A percentile compares a stretch with the other conserved stretches of the same genome.
Evolutionary conservation across 2,888 invertebrate genomes (phyloP).

Genomic region (Polietes domitor): DNA sequence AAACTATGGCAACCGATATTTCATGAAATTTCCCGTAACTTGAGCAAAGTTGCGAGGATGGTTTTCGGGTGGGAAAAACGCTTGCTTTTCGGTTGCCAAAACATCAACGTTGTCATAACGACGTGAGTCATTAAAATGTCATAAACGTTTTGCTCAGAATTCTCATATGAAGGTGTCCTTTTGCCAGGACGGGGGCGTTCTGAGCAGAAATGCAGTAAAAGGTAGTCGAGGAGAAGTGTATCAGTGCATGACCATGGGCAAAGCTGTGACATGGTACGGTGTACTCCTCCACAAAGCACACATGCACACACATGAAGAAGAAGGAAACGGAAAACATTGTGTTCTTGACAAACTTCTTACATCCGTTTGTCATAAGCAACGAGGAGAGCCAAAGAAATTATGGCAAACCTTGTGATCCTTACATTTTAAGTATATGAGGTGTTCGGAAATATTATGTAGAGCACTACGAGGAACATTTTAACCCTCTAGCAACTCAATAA

Average conservation of each 20-base stretch:
- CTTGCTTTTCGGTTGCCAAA: neutral
- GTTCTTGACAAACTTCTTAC: constrained; percentile 9
- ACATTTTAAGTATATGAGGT: no score
- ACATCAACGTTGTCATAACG: constrained; percentile 51
- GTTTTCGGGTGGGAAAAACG: neutral
- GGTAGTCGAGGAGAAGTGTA: neutral
- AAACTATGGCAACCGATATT: neutral
- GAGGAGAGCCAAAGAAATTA: neutral
- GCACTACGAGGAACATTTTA: no score
- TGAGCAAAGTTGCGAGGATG: neutral
- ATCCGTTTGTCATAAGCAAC: neutral
- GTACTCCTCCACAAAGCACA: neutral
- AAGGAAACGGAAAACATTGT: constrained; percentile 13
- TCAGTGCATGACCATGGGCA: neutral
- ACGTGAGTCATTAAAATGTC: constrained; percentile 68
- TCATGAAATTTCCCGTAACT: neutral
- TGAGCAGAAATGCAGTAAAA: neutral
- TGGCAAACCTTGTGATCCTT: no score
- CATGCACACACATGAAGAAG: neutral
- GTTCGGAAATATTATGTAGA: no score
- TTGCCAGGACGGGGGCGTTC: neutral
- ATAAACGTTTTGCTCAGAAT: constrained; percentile 57
- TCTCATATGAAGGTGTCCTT: neutral
- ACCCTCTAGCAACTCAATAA: no score
- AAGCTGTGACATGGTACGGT: neutral